Evolutionary conservation across 2,797 vertebrate species (phyloP), one percentile per base, ranked within the genome.

Genomic region (Jordanella pulchra): DNA sequence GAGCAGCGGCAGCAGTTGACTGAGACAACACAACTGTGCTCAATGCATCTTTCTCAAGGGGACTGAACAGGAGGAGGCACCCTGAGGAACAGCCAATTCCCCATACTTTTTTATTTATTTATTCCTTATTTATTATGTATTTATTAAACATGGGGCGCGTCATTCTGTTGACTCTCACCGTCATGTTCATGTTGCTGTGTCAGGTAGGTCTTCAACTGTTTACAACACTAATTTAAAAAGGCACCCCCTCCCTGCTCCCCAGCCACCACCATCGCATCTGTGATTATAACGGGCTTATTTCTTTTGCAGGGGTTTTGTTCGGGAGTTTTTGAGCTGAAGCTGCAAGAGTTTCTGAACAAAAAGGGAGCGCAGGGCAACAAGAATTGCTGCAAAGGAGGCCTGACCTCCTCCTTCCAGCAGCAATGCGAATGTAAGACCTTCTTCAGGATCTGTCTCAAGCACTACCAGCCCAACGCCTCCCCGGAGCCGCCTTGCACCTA

Each of bases 331-430:
- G 97, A 99, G 93, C 92, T 99, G 87, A 98, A 96, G 93, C 87
- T 99, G 85, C 97, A 98, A 88, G 97, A 99, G 93, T 99, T 99
- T 89, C 93, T 97, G 44, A 98, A 98, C 91, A 97, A 97, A 94
- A 98, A 98, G 84, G 96, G 96, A 42, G 92, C 94, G 32, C 92
- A 94, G 86, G 97, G 96, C 47, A 97, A 98, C 92, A 94, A 87
- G 76, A 98, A 96, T 91, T 99, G 97, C 94, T 99, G 97, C 76
- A 93, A 93, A 69, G 93, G 94, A 2, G 95, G 93, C 4, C 77
- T 94, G 63, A 68, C 88, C 50, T 78, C 94, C 4, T 79, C 92
- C 0, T 95, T 91, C 71, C 94, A 95, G 81, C 95, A 95, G 87
- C 96, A 95, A 76, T 99, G 97, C 87, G 97, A 97, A 75, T 99